Percentiles rank a stretch among this genome's conserved stretches.
phyloP scores from a whole-genome alignment of 2,113 vertebrate species.

The Trichechus manatus region DNA sequence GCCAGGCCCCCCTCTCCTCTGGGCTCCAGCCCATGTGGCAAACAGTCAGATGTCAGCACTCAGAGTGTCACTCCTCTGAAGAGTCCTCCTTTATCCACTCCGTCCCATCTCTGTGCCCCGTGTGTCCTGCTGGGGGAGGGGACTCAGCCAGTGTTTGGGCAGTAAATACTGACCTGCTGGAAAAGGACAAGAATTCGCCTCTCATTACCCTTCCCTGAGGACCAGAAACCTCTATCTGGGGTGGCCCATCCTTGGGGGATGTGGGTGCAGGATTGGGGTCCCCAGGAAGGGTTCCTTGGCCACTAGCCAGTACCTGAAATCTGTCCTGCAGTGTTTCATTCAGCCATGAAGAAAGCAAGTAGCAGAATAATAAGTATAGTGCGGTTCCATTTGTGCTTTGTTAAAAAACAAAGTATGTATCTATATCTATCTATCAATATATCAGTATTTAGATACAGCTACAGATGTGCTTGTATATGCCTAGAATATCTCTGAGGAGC shows the following conservation, averaged over 20 bases:
- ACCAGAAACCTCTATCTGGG: neutral
- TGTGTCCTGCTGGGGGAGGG: neutral
- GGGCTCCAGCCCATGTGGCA: too few species aligned
- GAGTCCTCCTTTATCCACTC: too few species aligned
- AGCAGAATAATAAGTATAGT: neutral
- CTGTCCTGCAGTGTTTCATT: too few species aligned
- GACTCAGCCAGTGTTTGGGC: neutral
- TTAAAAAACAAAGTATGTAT: neutral
- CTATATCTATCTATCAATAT: too few species aligned
- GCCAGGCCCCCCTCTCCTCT: neutral
- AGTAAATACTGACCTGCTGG: neutral
- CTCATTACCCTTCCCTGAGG: neutral
- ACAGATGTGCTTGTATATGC: neutral
- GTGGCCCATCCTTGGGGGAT: neutral
- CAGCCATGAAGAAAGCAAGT: neutral
- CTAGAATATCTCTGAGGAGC: neutral
- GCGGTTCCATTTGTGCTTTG: neutral
- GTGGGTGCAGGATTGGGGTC: neutral
- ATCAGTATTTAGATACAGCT: neutral
- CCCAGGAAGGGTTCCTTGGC: neutral
- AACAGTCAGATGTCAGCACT: neutral
- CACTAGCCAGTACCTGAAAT: neutral
- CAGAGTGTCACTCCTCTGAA: neutral
- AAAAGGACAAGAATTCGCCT: neutral
- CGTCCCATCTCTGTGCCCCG: neutral